Evolutionary conservation across 2,888 invertebrate genomes (phyloP), one percentile per base, ranked within the genome.

Genomic region (Alcis repandata): DNA sequence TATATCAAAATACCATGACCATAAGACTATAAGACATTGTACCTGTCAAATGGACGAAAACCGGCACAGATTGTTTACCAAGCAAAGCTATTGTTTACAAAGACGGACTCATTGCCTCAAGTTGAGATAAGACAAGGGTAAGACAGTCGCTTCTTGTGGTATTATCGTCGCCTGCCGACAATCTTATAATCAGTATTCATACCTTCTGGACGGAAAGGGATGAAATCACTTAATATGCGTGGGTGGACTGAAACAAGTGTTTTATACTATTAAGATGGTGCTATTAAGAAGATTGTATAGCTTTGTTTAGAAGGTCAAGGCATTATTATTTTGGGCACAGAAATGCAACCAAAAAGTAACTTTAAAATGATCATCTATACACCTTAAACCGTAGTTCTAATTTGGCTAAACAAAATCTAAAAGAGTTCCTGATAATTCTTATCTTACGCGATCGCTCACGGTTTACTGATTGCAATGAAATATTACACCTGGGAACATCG

Each of bases 401-500:
- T 54, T 43, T 2, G 2, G n/a, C 13, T n/a, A n/a, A 36, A 45
- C 49, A 32, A 59, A 33, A 13, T 41, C n/a, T 15, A n/a, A 22
- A 52, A 67, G 67, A 66, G 63, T 66, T n/a, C 17, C 32, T 36
- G 70, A 78, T 71, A 71, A 70, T 45, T 46, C 70, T 72, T 73
- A 72, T 75, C 77, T 68, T 53, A 54, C 40, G 57, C 69, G 67
- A 75, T 70, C 74, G 76, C 77, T 70, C 74, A 76, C 77, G 78
- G 76, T 75, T 75, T 74, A 74, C 64, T 73, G 75, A 78, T 77
- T 75, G 69, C 77, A 60, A 54, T 67, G 82, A 70, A 79, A 85
- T 76, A 69, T 75, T 73, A 83, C 83, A 83, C 77, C 79, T 76
- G 61, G 56, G 72, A 77, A 79, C 78, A 72, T 59, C 67, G 82